phyloP scores from a whole-genome alignment of 2,113 vertebrate genomes.

The Notothenia rossii region DNA sequence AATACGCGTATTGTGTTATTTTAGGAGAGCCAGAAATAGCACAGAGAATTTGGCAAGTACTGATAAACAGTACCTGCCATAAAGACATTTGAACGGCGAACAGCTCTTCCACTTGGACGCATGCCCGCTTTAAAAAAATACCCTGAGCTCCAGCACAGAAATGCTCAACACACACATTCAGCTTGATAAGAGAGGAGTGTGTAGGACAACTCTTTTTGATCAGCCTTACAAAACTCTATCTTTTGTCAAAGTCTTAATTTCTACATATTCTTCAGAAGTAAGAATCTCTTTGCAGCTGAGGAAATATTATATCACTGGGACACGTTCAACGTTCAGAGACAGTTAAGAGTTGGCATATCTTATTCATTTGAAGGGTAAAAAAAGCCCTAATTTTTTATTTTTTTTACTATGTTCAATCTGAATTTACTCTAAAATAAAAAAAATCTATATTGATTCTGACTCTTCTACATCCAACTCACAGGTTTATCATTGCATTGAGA shows the following conservation, averaged over 20 bases:
- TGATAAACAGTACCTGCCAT: slow-evolving; percentile 58
- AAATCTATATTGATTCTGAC: too few relatives aligned
- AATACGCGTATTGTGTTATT: slow-evolving; percentile 60
- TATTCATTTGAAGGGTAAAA: slow-evolving; percentile 13
- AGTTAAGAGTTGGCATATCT: slow-evolving; percentile 9
- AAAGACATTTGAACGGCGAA: slow-evolving; percentile 56
- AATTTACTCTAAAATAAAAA: too few relatives aligned
- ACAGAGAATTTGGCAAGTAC: slow-evolving; percentile 63
- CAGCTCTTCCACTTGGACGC: slow-evolving; percentile 55
- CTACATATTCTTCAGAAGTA: background rate
- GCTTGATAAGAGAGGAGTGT: slow-evolving; percentile 24
- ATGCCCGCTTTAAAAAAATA: slow-evolving; percentile 49
- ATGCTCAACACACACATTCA: slow-evolving; percentile 43
- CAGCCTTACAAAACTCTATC: slow-evolving; percentile 5
- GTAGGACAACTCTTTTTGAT: slow-evolving; percentile 12
- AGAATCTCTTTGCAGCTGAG: slow-evolving; percentile 11
- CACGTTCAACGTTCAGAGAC: slow-evolving; percentile 7
- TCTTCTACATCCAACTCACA: too few relatives aligned
- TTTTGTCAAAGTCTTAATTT: slow-evolving; percentile 18
- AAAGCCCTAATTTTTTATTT: too few relatives aligned
- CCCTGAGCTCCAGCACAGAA: slow-evolving; percentile 32
- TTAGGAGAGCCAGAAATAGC: slow-evolving; percentile 68
- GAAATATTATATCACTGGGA: background rate
- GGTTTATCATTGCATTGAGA: too few relatives aligned
- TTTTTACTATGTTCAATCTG: too few relatives aligned